Evolutionary conservation across 2,797 vertebrate species (phyloP).

Genomic region (Neostethus bicornis): DNA sequence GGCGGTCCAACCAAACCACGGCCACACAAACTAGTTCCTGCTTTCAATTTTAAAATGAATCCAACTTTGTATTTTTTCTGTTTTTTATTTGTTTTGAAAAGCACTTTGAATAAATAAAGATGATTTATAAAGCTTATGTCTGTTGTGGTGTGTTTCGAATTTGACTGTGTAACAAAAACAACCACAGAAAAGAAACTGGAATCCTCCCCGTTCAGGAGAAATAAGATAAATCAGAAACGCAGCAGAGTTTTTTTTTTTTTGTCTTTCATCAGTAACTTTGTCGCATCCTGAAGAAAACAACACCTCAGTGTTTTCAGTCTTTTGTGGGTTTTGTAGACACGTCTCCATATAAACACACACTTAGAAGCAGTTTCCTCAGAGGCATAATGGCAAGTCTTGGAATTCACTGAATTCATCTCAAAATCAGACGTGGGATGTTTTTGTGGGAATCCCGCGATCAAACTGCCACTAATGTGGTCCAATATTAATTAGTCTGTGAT

Average conservation of each 20-base stretch:
- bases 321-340: conserved; percentile 32
- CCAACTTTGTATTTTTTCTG: no score
- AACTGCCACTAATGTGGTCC: conserved; percentile 41
- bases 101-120: no score
- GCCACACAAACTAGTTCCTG: no score
- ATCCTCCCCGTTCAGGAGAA: conserved; percentile 46
- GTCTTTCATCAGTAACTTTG: conserved; percentile 52
- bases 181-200: conserved; percentile 51
- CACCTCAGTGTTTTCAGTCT: conserved; percentile 56
- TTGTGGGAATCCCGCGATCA: conserved; percentile 39
- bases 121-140: conserved; percentile 61
- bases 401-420: conserved; percentile 95
- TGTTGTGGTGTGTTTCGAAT: conserved; percentile 42
- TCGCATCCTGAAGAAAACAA: conserved; percentile 63
- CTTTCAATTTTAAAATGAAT: no score
- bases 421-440: conserved; percentile 59
- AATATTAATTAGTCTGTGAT: conserved; percentile 23
- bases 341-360: conserved; percentile 58
- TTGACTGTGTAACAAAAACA: conserved; percentile 64
- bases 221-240: conserved; percentile 45
- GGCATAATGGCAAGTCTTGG: conserved; percentile 81
- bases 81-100: no score
- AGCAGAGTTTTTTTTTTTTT: conserved; percentile 49
- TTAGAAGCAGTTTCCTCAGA: conserved; percentile 61
- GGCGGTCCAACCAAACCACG: no score